Evolutionary conservation across 2,888 invertebrate genomes (phyloP), one percentile per base, ranked within the genome.

Genomic region (Mallateleia sp.): DNA sequence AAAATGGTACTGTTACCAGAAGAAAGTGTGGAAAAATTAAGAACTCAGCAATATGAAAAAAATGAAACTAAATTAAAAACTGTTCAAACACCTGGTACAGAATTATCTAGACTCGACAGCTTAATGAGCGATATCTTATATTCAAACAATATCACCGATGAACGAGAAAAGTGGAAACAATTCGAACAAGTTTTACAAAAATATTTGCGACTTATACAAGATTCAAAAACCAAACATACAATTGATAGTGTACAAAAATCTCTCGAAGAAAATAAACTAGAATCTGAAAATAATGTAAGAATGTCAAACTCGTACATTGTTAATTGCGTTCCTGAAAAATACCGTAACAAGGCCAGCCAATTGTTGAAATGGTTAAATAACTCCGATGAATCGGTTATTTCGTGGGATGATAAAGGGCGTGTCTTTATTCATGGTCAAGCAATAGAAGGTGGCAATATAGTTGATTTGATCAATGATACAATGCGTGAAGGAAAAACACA

Each of bases 81-180:
- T 1, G 47, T 52, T 6, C 81, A 58, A 18, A 32, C 60, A 5
- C 74, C 77, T 15, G 72, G 45, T 4, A 34, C 25, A 15, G 38
- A 34, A 20, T 20, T 79, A 24, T 42, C n/a, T 11, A 52, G 74
- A 52, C 34, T 79, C 18, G 79, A 87, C 45, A 28, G 24, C 0
- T 66, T 71, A 22, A 78, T 83, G 58, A 69, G 54, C 4, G 69
- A 60, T 9, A 85, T 87, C 47, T 66, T 85, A 22, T 45, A 83
- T 14, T 69, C 75, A 25, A 45, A 52, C 6, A 54, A 64, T 47
- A 84, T 25, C 28, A 28, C 4, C 5, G 50, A 64, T 24, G 83
- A 88, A 11, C 20, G 62, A n/a, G 83, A 87, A 34, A 84, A 87
- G 34, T 87, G 83, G 69, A 3, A 42, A 0, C 32, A 71, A 1